Evolutionary conservation across 1,140 invertebrate species (phyloP), one percentile per base, ranked within the genome.

Genomic region (Drosophila mauritiana): DNA sequence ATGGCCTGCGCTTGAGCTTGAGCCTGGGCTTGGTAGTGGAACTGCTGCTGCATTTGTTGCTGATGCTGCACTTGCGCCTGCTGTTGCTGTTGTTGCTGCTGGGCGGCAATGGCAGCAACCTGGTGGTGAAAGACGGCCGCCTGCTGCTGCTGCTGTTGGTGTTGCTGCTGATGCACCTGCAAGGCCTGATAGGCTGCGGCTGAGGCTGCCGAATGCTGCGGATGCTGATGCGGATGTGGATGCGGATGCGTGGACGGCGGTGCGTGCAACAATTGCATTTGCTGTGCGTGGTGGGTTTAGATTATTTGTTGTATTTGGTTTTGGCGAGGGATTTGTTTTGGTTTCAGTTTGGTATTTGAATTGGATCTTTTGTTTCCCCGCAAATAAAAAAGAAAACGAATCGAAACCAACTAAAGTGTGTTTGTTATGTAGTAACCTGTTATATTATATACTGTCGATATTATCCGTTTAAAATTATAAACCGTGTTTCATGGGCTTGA

Each of bases 191-290:
- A 81, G 48, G 80, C 70, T 42, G 73, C 39, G 56, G 79, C 80
- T 48, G 74, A 75, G 56, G 80, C 76, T 17, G 56, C 68, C 55
- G 54, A 83, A 63, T 86, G 83, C 79, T 77, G 84, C 78, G 84
- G 72, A 69, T 78, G 81, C 73, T 85, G 70, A 68, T 75, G 73
- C 51, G 59, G 59, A 63, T 63, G 59, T 63, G 67, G 67, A 77
- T 91, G 90, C 69, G 85, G 86, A 73, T 89, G 90, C 65, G 81
- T 90, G 73, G 88, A 80, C 65, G 89, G 85, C 62, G 85, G 70
- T 79, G 88, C 84, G 81, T 92, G 91, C 82, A 92, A 84, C 81
- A 91, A 88, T 92, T 91, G 91, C 91, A 91, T 92, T 92, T 92
- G 91, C 84, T 92, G 86, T 91, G 76, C 79, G 83, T 86, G 80